Evolutionary conservation across 2,888 invertebrate species (phyloP), one percentile per base, ranked within the genome.

Genomic region (Uropetala carovei): DNA sequence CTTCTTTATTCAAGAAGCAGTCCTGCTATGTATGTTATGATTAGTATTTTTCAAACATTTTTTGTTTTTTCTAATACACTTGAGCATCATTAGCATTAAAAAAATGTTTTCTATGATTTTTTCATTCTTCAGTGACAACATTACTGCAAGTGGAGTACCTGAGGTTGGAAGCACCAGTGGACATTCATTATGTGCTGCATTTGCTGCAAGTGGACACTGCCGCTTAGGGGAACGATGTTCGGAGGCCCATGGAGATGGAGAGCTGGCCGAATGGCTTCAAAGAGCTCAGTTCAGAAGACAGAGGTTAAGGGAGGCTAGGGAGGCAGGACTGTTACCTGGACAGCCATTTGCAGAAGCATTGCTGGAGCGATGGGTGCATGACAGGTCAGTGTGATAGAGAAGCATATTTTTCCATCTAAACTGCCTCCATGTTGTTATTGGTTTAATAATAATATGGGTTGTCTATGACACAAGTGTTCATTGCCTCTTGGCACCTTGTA

Each of bases 241-340:
- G 14, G 97, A 97, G 94, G 98, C 98, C 0, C 98, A 98, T 94
- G 97, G 97, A 1, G 94, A 95, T 43, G 97, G 96, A 89, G 98
- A 98, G 94, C 95, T 97, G 13, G 95, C 96, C 56, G 97, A 97
- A 94, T 97, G 98, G 97, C 96, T 96, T 93, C 96, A 97, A 93
- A 95, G 97, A 92, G 97, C 97, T 94, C 96, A 97, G 93, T 97
- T 97, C 94, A 95, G 97, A 30, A 95, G 96, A 93, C 96, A 96
- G 96, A 96, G 96, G 93, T 94, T 96, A 92, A 96, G 89, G 22
- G 92, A 92, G 43, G 92, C 85, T 27, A 84, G 92, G 16, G 85
- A 89, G 96, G 94, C 95, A 96, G 93, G 97, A 97, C 10, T 96
- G 96, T 94, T 97, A n/a, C 97, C 96, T 94, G 97, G 97, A 92